Evolutionary conservation across 2,797 vertebrate species (phyloP).

Genomic region (Anguilla marmorata): DNA sequence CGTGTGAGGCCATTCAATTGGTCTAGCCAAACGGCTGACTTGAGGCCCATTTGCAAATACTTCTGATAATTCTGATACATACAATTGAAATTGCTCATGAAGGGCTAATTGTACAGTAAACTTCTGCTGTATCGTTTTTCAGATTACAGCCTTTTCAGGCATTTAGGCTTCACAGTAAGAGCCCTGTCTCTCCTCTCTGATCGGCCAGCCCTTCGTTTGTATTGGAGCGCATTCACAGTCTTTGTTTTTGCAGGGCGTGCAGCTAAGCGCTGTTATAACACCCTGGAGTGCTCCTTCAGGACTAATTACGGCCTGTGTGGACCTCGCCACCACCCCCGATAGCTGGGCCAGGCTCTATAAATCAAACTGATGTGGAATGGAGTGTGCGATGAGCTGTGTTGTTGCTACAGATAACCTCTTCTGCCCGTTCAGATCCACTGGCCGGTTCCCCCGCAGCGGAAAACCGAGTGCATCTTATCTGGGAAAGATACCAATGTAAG

Average conservation of each 20-base stretch:
- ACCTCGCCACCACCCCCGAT: constrained; percentile 47
- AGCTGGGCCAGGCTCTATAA: constrained; percentile 53
- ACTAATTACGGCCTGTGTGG: constrained; percentile 54
- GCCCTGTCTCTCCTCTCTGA: neutral
- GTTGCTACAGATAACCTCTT: constrained; percentile 52
- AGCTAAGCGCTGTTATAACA: constrained; percentile 24
- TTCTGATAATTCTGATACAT: neutral
- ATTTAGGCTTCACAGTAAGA: neutral
- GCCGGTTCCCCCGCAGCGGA: constrained; percentile 90
- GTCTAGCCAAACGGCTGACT: neutral
- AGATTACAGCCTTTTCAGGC: neutral
- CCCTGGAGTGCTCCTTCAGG: constrained; percentile 53
- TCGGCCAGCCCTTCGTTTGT: neutral
- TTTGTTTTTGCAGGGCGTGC: constrained; percentile 14
- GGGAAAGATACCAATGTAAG: constrained; percentile 96
- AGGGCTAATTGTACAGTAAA: constrained; percentile 3
- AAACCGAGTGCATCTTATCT: constrained; percentile 90
- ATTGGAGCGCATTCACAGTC: neutral
- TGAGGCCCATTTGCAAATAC: neutral
- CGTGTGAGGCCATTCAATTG: neutral
- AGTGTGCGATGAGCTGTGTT: constrained; percentile 44
- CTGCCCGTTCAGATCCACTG: constrained; percentile 85
- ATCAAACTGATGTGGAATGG: constrained; percentile 53
- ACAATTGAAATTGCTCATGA: neutral
- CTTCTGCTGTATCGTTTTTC: neutral